Percentiles rank a stretch among this genome's conserved stretches.
Evolutionary conservation across 2,888 invertebrate species (phyloP).

Genomic region (Cerceris rybyensis): DNA sequence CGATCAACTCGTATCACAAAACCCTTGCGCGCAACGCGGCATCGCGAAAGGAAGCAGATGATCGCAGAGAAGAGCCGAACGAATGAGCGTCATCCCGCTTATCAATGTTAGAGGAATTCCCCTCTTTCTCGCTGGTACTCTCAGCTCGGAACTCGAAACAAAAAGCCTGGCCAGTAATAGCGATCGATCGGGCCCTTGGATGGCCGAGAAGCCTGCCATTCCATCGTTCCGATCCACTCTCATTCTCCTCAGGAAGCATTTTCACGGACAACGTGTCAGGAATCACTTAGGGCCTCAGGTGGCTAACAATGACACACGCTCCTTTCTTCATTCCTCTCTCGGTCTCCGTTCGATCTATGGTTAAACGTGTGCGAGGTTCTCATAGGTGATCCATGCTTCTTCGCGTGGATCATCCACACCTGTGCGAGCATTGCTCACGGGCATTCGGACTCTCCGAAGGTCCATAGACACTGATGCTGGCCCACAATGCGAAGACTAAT

Average conservation of each 20-base stretch:
- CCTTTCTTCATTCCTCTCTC: conserved; percentile 34
- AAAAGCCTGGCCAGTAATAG: conserved; percentile 56
- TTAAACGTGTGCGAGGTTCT: neutral
- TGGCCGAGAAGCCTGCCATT: conserved; percentile 27
- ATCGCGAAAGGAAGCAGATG: conserved; percentile 26
- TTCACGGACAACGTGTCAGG: conserved; percentile 72
- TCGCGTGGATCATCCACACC: conserved; percentile 14
- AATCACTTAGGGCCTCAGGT: conserved; percentile 71
- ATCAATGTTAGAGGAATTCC: conserved; percentile 38
- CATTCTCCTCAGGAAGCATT: conserved; percentile 56
- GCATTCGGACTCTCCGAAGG: conserved; percentile 53
- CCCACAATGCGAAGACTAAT: conserved; percentile 74
- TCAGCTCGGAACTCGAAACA: conserved; percentile 42
- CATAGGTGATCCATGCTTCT: neutral
- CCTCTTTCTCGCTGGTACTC: conserved; percentile 20
- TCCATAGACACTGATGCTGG: conserved; percentile 67
- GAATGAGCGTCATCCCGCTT: conserved; percentile 51
- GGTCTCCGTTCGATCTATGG: conserved; percentile 6
- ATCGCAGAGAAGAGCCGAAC: conserved; percentile 39
- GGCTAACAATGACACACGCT: conserved; percentile 70
- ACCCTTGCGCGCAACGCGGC: conserved; percentile 26
- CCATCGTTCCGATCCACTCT: conserved; percentile 21
- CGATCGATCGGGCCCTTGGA: conserved; percentile 49
- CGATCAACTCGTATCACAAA: conserved; percentile 17
- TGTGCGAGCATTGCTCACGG: conserved; percentile 26